phyloP scores from a whole-genome alignment of 2,797 vertebrate species.

The Harpagifer antarcticus region DNA sequence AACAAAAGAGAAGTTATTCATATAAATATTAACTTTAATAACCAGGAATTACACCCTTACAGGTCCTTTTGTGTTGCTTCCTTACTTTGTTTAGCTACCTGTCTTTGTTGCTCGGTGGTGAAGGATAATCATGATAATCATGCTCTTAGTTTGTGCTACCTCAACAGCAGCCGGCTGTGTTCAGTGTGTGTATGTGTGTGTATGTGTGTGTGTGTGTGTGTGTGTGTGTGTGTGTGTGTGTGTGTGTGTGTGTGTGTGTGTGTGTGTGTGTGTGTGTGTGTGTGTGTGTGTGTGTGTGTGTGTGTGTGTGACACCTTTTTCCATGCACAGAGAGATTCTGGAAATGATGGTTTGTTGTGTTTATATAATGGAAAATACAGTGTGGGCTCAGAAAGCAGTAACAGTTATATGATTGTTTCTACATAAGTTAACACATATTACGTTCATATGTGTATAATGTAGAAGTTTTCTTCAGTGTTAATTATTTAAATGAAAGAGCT shows the following conservation, averaged over 20 bases:
- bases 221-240: too few species aligned
- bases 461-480: too few species aligned
- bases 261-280: background rate
- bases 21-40: constrained; percentile 13
- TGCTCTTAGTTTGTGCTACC: constrained; percentile 42
- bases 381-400: background rate
- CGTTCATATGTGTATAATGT: too few species aligned
- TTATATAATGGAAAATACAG: constrained; percentile 14
- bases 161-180: constrained; percentile 28
- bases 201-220: background rate
- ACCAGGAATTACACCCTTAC: background rate
- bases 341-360: constrained; percentile 29
- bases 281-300: too few species aligned
- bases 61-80: constrained; percentile 42
- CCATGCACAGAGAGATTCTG: constrained; percentile 13
- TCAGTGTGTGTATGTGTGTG: constrained; percentile 5
- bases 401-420: background rate
- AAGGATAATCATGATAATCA: constrained; percentile 48
- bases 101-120: constrained; percentile 28
- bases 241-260: background rate
- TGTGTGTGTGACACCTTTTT: constrained; percentile 8
- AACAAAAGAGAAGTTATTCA: constrained; percentile 1
- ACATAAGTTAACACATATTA: background rate
- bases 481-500: too few species aligned
- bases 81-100: constrained; percentile 45